Percentiles rank a stretch among this genome's conserved stretches.
phyloP scores from a whole-genome alignment of 2,888 invertebrate genomes.

The Caenorhabditis sp. region DNA sequence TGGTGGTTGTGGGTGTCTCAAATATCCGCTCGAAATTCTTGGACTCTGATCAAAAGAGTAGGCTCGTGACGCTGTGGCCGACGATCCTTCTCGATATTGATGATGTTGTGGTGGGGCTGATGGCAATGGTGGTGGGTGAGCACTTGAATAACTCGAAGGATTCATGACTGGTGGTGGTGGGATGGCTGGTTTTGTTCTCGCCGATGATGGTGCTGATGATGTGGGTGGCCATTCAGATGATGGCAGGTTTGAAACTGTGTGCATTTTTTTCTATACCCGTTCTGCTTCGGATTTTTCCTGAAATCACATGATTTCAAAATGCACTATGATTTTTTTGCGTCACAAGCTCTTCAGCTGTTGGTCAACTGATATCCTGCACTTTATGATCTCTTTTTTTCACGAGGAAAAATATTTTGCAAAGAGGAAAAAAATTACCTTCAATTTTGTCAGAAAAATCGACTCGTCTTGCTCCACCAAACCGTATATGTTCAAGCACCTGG shows the following conservation, averaged over 20 bases:
- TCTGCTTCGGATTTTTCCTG: background rate
- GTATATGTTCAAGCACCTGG: background rate
- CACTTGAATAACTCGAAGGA: background rate
- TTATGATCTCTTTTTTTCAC: background rate
- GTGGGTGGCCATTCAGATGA: background rate
- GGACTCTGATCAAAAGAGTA: background rate
- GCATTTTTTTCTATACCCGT: background rate
- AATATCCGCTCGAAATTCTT: background rate
- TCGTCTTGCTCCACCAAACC: background rate
- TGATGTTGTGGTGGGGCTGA: background rate
- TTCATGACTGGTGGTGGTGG: background rate
- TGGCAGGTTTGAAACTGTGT: background rate
- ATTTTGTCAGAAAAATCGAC: background rate
- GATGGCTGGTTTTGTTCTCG: background rate
- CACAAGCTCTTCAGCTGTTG: background rate
- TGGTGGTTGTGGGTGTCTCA: conserved; percentile 8
- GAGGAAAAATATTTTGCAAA: no score
- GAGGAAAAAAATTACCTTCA: no score
- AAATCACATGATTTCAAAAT: background rate
- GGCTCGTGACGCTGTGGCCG: background rate
- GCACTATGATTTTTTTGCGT: background rate
- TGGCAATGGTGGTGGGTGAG: conserved; percentile 4
- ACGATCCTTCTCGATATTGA: background rate
- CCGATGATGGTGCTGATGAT: background rate
- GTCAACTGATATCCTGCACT: background rate